Percentiles rank a stretch among this genome's conserved stretches.
Evolutionary conservation across 2,797 vertebrate genomes (phyloP).

Genomic region (Acanthurus leucopareius): DNA sequence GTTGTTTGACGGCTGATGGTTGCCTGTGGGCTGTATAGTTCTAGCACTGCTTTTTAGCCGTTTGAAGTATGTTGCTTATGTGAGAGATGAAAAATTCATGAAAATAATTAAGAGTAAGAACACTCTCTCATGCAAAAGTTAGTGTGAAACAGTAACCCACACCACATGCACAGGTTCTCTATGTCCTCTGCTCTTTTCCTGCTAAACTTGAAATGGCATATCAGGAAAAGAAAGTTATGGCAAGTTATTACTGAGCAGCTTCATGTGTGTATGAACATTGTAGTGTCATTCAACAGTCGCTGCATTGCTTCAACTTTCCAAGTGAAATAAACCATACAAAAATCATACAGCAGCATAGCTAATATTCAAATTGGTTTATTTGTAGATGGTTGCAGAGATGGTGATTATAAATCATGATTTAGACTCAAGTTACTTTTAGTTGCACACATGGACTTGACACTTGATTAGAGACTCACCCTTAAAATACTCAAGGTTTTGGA

Average conservation of each 20-base stretch:
- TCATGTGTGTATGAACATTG: not conserved
- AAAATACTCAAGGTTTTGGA: too few species aligned
- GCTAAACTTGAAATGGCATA: not conserved
- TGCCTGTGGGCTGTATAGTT: constrained; percentile 64
- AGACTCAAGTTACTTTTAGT: too few species aligned
- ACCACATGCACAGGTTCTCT: constrained; percentile 14
- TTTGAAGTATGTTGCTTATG: constrained; percentile 68
- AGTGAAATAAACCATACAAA: not conserved
- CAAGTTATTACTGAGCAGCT: not conserved
- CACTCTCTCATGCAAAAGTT: constrained; percentile 36
- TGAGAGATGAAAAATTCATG: constrained; percentile 64
- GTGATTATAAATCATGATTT: too few species aligned
- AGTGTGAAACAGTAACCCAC: constrained; percentile 33
- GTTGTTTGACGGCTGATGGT: constrained; percentile 60
- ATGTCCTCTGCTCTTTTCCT: not conserved
- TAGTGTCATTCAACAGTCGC: not conserved
- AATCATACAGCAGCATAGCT: not conserved
- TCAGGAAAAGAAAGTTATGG: too few species aligned
- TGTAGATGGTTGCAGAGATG: not conserved
- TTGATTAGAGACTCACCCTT: too few species aligned
- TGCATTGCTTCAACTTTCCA: not conserved
- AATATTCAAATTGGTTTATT: constrained; percentile 13
- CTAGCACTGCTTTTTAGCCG: constrained; percentile 49
- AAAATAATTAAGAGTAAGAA: constrained; percentile 60
- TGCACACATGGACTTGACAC: too few species aligned